These are phyloP conservation scores for Troilus luridus DNA, from an alignment of 2,888 invertebrate species.

Conservation along the genomic window DNA sequence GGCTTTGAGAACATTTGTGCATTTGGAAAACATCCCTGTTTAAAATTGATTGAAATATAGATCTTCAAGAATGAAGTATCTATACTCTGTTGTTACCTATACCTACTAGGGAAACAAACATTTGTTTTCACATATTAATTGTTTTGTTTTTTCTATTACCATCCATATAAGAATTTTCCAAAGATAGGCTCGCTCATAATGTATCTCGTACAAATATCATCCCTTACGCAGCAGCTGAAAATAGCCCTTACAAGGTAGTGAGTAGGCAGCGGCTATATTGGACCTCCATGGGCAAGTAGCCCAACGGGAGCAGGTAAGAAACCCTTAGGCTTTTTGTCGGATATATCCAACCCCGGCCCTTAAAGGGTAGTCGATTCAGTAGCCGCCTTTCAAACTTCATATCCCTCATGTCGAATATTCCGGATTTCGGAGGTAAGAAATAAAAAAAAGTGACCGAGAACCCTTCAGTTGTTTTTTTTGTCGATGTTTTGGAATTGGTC, in stretches of 20 bases:
- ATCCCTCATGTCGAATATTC: slow-evolving; percentile 36
- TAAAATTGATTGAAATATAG: too few species aligned
- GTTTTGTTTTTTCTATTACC: too few species aligned
- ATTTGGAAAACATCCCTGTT: too few species aligned
- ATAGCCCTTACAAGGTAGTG: neutral
- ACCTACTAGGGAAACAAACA: too few species aligned
- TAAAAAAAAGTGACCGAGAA: neutral
- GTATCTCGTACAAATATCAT: neutral
- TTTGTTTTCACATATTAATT: too few species aligned
- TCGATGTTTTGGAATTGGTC: neutral
- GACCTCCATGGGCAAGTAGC: neutral
- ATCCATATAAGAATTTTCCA: too few species aligned
- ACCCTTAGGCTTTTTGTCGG: neutral
- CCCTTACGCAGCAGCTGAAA: neutral
- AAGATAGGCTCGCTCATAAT: too few species aligned
- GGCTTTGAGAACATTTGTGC: too few species aligned
- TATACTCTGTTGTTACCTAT: too few species aligned
- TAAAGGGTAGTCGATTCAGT: slow-evolving; percentile 46
- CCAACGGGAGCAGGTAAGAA: neutral
- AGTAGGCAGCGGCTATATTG: neutral
- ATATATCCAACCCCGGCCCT: neutral
- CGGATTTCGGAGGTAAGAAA: neutral
- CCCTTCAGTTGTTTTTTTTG: neutral
- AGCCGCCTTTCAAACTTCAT: slow-evolving; percentile 43
- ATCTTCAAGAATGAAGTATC: too few species aligned